Evolutionary conservation across 2,888 invertebrate genomes (phyloP).

Genomic region (Tanypteryx hageni): DNA sequence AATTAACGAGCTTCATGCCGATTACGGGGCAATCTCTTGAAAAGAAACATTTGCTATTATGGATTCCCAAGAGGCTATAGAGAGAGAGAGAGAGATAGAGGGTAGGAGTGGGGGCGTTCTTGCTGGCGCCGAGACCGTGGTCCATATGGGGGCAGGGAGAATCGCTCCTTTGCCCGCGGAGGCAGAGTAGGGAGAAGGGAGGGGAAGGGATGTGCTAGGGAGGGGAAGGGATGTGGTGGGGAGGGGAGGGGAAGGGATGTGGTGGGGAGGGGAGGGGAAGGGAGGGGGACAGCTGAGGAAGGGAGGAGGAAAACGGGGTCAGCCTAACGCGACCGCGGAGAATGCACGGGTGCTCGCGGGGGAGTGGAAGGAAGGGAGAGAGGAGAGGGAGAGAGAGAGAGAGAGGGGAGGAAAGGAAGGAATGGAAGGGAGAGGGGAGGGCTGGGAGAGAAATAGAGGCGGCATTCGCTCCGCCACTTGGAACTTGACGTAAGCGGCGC

Average conservation of each 20-base stretch:
- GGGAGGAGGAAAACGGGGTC: slow-evolving; percentile 11
- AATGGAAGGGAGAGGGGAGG: neutral
- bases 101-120: too few species aligned
- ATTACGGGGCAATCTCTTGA: neutral
- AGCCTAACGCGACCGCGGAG: slow-evolving; percentile 15
- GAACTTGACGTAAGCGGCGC: neutral
- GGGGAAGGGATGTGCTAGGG: neutral
- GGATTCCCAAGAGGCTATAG: neutral
- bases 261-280: neutral
- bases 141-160: neutral
- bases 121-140: neutral
- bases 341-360: slow-evolving; percentile 9
- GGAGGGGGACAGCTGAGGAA: too few species aligned
- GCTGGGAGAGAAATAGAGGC: neutral
- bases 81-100: neutral
- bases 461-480: neutral
- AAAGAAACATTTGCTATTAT: neutral
- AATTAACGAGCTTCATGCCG: neutral
- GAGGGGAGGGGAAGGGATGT: neutral
- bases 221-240: neutral
- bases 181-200: neutral
- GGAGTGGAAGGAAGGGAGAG: neutral
- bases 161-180: neutral
- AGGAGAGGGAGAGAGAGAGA: neutral
- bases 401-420: neutral